A percentile compares a stretch with the other conserved stretches of the same genome.
phyloP scores from a whole-genome alignment of 2,888 invertebrate genomes.

The Drosophila borborema region DNA sequence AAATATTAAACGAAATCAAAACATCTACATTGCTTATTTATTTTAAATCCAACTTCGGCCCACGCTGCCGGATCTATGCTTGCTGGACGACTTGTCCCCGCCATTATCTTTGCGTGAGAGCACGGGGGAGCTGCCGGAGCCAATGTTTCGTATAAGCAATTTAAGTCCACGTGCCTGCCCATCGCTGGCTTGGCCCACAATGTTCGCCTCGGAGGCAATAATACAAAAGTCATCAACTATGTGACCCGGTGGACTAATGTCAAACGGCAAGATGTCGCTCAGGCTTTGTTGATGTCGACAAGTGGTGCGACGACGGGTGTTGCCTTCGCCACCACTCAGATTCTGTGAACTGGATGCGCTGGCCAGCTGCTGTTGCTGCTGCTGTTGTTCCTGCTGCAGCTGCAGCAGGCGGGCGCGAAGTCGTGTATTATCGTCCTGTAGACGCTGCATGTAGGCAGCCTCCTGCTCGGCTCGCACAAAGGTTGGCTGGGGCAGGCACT shows the following conservation, averaged over 20 bases:
- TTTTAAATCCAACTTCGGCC: conserved; percentile 82
- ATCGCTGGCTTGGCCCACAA: conserved; percentile 83
- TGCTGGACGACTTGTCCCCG: conserved; percentile 69
- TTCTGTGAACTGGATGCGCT: conserved; percentile 58
- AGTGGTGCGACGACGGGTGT: conserved; percentile 74
- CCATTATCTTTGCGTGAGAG: conserved; percentile 88
- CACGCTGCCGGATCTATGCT: conserved; percentile 84
- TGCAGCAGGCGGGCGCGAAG: conserved; percentile 86
- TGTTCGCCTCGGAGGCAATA: conserved; percentile 91
- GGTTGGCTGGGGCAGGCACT: conserved; percentile 95
- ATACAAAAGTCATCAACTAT: conserved; percentile 96
- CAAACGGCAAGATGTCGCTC: conserved; percentile 88
- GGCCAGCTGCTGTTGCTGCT: conserved; percentile 57
- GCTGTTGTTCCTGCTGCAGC: conserved; percentile 77
- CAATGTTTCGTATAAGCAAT: conserved; percentile 92
- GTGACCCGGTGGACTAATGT: conserved; percentile 90
- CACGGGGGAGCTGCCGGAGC: conserved; percentile 91
- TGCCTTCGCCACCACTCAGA: conserved; percentile 45
- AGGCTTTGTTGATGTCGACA: conserved; percentile 86
- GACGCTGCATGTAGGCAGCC: conserved; percentile 90
- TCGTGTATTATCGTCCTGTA: conserved; percentile 93
- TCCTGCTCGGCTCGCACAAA: conserved; percentile 95
- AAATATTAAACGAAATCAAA: conserved; percentile 37
- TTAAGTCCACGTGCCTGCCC: conserved; percentile 91
- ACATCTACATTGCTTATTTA: not conserved